These are phyloP conservation scores for Eristalinus aeneus DNA, from an alignment of 2,888 invertebrate genomes.

Conservation along the genomic window DNA sequence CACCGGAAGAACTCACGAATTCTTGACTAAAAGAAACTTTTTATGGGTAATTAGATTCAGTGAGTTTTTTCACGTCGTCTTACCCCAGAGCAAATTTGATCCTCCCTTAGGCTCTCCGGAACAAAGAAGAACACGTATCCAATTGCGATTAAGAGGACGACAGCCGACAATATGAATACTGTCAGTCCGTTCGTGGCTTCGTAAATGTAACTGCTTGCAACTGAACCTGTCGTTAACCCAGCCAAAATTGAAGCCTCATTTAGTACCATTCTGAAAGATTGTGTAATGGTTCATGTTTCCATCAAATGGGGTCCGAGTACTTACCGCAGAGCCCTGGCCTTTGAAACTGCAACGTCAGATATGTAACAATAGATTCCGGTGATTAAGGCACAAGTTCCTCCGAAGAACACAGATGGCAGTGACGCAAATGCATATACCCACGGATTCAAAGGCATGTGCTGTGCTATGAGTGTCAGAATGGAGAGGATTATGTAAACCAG, in stretches of 20 bases:
- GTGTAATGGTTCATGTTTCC: background rate
- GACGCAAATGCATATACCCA: constrained; percentile 82
- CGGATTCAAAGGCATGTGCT: constrained; percentile 75
- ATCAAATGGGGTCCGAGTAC: background rate
- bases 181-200: constrained; percentile 77
- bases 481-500: constrained; percentile 74
- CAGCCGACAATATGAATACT: constrained; percentile 76
- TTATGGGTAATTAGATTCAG: background rate
- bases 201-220: constrained; percentile 84
- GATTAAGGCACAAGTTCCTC: constrained; percentile 84
- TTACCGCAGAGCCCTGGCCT: constrained; percentile 79
- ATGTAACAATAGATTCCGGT: constrained; percentile 85
- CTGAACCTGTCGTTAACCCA: constrained; percentile 84
- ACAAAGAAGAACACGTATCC: constrained; percentile 76
- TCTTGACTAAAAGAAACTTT: constrained; percentile 73
- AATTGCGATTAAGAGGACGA: constrained; percentile 74
- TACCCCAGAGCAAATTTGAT: constrained; percentile 76
- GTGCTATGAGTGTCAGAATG: constrained; percentile 74
- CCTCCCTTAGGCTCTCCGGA: constrained; percentile 77
- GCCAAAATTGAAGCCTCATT: constrained; percentile 83
- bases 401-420: constrained; percentile 84
- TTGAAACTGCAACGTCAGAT: constrained; percentile 84
- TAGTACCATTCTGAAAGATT: constrained; percentile 83
- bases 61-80: background rate
- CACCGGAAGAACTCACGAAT: constrained; percentile 79